Evolutionary conservation across 2,113 vertebrate genomes (phyloP), one percentile per base, ranked within the genome.

Genomic region (Siniperca chuatsi): DNA sequence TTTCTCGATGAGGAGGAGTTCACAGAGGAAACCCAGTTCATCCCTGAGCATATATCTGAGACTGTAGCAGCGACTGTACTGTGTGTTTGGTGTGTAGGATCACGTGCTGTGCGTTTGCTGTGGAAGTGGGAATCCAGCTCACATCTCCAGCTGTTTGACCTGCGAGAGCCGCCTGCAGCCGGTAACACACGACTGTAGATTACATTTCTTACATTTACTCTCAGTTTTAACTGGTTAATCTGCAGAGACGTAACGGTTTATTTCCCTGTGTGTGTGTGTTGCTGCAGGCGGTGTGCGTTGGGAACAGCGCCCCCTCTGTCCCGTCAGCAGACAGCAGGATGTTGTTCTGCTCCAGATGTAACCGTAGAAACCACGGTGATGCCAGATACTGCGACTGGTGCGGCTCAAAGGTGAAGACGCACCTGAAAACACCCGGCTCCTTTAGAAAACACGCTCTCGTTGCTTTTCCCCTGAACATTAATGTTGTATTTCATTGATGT

Each of bases 351-450:
- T 96, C 94, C 60, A 96, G 95, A 25, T 98, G 97, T 90, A 88
- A 84, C 5, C 88, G 90, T 0, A 15, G 84, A 18, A 98, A 97
- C 84, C 91, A 61, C 21, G 21, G 57, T 0, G 89, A 97, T 0
- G 96, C 96, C 6, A 88, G 85, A 78, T 98, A 95, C 96, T 99
- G 97, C 1, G 95, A 96, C 93, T 97, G 96, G 96, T 98, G 96
- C 33, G 97, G 97, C 67, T 50, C 67, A 6, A 69, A 69, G 67
- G 67, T 69, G 67, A 69, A 18, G 8, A 50, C 66, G 10, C 66
- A 50, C 66, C 52, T 54, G 52, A 8, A 2, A 42, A 40, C 62
- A 65, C 35, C 57, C 25, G 44, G 44, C 10, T 46, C 42, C 42
- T 42, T 42, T 42, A 42, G 44, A 46, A 46, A 46, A 29, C 0